phyloP scores from a whole-genome alignment of 2,797 vertebrate genomes.

The Sebastes nivosus region DNA sequence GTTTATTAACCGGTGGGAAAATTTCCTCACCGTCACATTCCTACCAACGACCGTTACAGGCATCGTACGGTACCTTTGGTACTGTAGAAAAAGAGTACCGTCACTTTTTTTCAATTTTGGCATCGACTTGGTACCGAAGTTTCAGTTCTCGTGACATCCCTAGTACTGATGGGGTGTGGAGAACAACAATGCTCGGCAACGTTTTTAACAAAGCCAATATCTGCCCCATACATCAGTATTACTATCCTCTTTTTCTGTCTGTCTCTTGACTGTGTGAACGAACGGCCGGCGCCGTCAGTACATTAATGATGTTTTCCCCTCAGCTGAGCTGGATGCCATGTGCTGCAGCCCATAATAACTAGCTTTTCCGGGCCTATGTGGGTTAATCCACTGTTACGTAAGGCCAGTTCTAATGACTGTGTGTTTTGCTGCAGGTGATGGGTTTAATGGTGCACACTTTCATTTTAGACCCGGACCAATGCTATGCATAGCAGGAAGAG shows the following conservation, averaged over 20 bases:
- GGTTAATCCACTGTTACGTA: conserved; percentile 70
- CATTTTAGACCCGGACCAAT: conserved; percentile 6
- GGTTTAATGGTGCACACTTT: conserved; percentile 55
- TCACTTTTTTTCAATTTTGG: no score
- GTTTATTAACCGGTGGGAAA: no score
- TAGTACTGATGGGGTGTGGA: neutral
- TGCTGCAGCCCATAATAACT: conserved; percentile 61
- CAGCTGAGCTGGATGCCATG: conserved; percentile 53
- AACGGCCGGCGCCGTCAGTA: neutral
- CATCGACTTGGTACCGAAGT: no score
- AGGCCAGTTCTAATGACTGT: conserved; percentile 62
- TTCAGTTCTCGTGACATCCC: no score
- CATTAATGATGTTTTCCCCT: conserved; percentile 27
- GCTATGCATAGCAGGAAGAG: conserved; percentile 1
- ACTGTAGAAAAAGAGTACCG: no score
- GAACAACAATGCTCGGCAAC: neutral
- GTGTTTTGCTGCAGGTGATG: conserved; percentile 69
- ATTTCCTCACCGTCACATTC: no score
- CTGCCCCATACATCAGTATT: neutral
- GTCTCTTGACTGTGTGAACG: neutral
- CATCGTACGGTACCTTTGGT: no score
- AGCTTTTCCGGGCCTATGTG: conserved; percentile 65
- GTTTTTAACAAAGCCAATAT: neutral
- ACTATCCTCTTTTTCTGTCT: neutral
- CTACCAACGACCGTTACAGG: no score